Percentiles rank a stretch among this genome's conserved stretches.
Conservation (phyloP, 2,888 invertebrate species). For the Lottia gigantea region DNA sequence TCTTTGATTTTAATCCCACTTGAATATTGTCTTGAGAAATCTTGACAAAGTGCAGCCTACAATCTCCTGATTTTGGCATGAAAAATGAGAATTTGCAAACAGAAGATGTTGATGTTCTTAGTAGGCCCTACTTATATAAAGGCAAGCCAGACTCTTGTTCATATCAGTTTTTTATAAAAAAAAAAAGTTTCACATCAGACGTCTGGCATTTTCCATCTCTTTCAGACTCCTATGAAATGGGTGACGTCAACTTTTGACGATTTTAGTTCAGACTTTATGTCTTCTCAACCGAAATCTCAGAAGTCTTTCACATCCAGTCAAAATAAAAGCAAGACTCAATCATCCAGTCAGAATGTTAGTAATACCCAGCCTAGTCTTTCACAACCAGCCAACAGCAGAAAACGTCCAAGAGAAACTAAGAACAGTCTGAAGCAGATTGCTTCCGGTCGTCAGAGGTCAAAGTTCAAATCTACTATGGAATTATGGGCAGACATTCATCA, state of each 20-base stretch:
- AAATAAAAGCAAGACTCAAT: conserved; percentile 6
- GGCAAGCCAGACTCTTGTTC: too few relatives aligned
- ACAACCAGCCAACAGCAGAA: neutral
- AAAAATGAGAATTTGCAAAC: too few relatives aligned
- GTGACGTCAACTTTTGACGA: conserved; percentile 57
- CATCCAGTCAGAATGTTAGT: conserved; percentile 16
- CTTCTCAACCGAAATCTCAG: conserved; percentile 10
- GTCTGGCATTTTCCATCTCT: neutral
- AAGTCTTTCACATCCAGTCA: conserved; percentile 2
- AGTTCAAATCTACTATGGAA: conserved; percentile 35
- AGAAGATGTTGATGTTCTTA: too few relatives aligned
- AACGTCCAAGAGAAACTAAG: conserved; percentile 20
- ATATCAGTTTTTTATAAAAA: too few relatives aligned
- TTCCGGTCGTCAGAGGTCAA: conserved; percentile 20
- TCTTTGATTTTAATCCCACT: too few relatives aligned
- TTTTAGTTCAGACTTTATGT: conserved; percentile 33
- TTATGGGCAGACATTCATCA: conserved; percentile 56
- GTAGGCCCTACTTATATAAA: too few relatives aligned
- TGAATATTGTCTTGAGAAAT: too few relatives aligned
- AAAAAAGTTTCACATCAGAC: too few relatives aligned
- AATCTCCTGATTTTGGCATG: too few relatives aligned
- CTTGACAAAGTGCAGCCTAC: too few relatives aligned
- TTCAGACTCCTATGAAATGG: conserved; percentile 47
- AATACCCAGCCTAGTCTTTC: neutral
- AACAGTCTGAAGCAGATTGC: conserved; percentile 17